These are phyloP conservation scores for Cynopterus sphinx DNA, from an alignment of 2,797 vertebrate genomes.

Conservation along the genomic window DNA sequence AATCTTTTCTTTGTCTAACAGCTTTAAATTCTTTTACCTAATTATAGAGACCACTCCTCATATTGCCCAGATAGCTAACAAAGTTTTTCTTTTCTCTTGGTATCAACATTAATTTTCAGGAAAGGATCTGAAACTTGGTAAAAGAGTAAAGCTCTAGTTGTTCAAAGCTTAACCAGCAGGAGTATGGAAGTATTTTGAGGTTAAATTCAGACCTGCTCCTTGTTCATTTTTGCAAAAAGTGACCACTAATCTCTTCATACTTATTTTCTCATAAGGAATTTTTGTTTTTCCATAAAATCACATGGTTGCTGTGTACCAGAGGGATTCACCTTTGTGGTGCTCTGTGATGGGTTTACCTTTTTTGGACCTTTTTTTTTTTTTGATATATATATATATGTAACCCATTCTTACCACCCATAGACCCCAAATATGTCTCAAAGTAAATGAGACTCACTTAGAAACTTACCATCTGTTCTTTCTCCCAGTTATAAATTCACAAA, in stretches of 20 bases:
- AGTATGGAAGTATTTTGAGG: background rate
- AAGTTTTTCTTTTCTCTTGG: background rate
- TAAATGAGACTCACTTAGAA: slow-evolving; percentile 42
- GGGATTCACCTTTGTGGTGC: background rate
- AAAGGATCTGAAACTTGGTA: background rate
- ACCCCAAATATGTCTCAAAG: slow-evolving; percentile 24
- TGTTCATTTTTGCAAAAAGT: background rate
- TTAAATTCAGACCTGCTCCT: background rate
- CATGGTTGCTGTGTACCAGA: background rate
- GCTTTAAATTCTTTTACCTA: background rate
- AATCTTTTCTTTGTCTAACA: background rate
- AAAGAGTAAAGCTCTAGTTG: background rate
- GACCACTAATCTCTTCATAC: background rate
- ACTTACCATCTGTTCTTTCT: slow-evolving; percentile 63
- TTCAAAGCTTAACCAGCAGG: background rate
- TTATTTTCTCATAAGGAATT: background rate
- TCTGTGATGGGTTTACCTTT: background rate
- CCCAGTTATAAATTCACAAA: slow-evolving; percentile 57
- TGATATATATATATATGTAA: background rate
- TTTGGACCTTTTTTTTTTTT: background rate
- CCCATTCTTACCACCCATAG: background rate
- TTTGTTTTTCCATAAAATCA: background rate
- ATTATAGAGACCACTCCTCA: background rate
- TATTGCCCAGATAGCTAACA: background rate
- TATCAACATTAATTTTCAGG: background rate